Base-by-base conservation (phyloP, 2,113 vertebrate genomes). In the Myrmecobius fasciatus region DNA sequence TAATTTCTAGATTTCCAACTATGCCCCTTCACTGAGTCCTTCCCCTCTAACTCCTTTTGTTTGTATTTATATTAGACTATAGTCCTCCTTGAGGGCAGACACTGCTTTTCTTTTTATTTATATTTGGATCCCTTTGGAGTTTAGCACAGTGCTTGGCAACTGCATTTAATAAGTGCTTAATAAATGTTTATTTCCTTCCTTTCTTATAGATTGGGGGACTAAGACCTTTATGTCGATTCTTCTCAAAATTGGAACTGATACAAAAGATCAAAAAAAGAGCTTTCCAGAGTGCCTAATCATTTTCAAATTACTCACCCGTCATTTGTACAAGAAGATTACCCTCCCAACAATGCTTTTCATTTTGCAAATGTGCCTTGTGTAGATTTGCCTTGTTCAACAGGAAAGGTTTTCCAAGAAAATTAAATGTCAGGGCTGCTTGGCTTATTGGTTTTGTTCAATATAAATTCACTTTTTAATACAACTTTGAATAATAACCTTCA, bases 371-470 rank as follows among this genome's bases (percentile, higher is more conserved):
- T 54, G 92, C 53, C 91, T 53, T 89, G 31, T 53, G 89, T 94
- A 95, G 91, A 94, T 90, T 53, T 96, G 91, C 90, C 95, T 95
- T 96, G 96, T 97, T 98, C 67, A 75, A 96, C 90, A 97, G 92
- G 43, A 98, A 97, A 96, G 97, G 97, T 97, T 98, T 83, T 98
- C 97, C 96, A 98, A 96, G 97, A 97, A 98, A 98, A 99, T 97
- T 97, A 98, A 98, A 98, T 97, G 97, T 98, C 98, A 98, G 95
- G 92, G 93, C 54, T 95, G 94, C 51, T 92, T 0, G 1, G 97
- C 96, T 98, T 98, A 98, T 97, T 98, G 97, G 97, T 97, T 98
- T 98, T 96, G 94, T 60, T 97, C 96, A 97, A 97, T 97, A 97
- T 97, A 98, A 97, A 98, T 98, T 98, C 95, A 94, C 89, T 97